phyloP scores from a whole-genome alignment of 2,888 invertebrate genomes.

The Tribolium freemani region DNA sequence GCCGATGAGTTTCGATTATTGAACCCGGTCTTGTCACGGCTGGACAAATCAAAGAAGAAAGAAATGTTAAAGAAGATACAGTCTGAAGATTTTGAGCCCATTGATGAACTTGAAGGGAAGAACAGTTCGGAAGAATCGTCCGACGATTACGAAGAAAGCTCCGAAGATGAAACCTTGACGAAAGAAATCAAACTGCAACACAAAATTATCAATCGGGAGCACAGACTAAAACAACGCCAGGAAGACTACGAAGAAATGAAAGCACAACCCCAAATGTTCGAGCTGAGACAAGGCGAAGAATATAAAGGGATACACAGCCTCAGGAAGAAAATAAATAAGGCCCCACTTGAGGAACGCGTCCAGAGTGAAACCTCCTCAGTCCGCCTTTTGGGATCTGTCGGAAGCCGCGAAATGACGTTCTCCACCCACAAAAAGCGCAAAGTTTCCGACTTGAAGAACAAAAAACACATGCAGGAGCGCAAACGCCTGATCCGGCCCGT shows the following conservation, averaged over 20 bases:
- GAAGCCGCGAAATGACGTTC: constrained; percentile 88
- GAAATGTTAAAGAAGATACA: constrained; percentile 72
- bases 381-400: constrained; percentile 73
- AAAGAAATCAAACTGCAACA: constrained; percentile 86
- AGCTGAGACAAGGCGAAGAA: constrained; percentile 74
- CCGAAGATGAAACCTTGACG: constrained; percentile 85
- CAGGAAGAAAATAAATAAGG: constrained; percentile 71
- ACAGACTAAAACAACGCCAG: constrained; percentile 65
- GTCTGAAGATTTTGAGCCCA: constrained; percentile 69
- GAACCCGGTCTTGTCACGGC: constrained; percentile 88
- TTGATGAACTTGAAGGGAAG: constrained; percentile 65
- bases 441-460: constrained; percentile 72
- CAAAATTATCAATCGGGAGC: constrained; percentile 73
- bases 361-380: constrained; percentile 72
- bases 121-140: constrained; percentile 67
- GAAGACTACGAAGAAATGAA: constrained; percentile 60
- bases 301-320: constrained; percentile 71
- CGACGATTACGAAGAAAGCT: constrained; percentile 68
- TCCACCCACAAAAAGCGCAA: constrained; percentile 73
- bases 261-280: constrained; percentile 73
- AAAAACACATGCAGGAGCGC: constrained; percentile 79
- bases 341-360: constrained; percentile 82
- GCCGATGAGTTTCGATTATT: constrained; percentile 89
- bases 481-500: constrained; percentile 76
- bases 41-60: constrained; percentile 80